Conservation (phyloP, 2,888 invertebrate genomes). For the Eurytoma californica region DNA sequence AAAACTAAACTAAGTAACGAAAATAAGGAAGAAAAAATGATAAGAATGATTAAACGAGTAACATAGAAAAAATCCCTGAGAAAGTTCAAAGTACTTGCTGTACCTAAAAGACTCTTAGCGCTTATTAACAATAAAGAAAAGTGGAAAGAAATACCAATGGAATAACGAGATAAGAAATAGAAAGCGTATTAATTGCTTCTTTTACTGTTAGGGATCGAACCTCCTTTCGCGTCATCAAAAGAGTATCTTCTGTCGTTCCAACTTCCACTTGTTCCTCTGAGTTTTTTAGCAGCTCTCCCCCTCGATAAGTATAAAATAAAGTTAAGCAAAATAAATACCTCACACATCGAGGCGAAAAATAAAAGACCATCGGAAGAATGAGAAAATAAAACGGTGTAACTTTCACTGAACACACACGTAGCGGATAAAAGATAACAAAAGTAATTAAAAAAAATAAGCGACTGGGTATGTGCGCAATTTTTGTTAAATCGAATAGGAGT, state of each 20-base stretch:
- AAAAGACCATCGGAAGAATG: neutral
- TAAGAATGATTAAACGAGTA: slow-evolving; percentile 13
- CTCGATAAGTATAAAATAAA: neutral
- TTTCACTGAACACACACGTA: slow-evolving; percentile 10
- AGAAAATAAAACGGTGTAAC: slow-evolving; percentile 4
- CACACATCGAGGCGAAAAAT: slow-evolving; percentile 3
- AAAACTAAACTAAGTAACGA: slow-evolving; percentile 37
- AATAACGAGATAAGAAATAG: no score
- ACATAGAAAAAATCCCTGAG: slow-evolving; percentile 54
- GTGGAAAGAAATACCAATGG: no score
- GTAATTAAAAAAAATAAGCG: neutral
- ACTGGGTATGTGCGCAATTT: slow-evolving; percentile 35
- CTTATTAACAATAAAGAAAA: slow-evolving; percentile 17
- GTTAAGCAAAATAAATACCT: neutral
- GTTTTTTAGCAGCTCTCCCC: neutral
- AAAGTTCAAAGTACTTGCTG: slow-evolving; percentile 58
- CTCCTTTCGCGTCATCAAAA: neutral
- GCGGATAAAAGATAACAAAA: neutral
- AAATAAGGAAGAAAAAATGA: neutral
- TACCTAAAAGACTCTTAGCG: slow-evolving; percentile 55
- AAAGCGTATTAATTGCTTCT: no score
- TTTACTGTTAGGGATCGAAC: no score
- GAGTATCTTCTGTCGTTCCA: neutral
- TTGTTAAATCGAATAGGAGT: slow-evolving; percentile 27
- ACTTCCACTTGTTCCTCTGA: slow-evolving; percentile 25